Base-by-base conservation (phyloP, 53 echinoderm and acorn worm genomes). In the Pentamera pediparva region DNA sequence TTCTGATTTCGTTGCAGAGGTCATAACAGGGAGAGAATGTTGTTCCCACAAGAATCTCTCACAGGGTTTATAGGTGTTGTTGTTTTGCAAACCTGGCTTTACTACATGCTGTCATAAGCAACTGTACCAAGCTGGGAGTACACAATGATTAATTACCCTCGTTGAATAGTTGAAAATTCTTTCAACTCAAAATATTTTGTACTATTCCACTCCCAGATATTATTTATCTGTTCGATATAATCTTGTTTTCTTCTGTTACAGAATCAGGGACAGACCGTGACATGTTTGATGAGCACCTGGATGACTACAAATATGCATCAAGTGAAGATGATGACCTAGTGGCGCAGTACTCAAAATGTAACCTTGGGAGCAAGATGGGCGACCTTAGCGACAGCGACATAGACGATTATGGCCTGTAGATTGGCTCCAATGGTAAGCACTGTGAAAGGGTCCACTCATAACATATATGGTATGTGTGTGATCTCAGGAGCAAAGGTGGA, bases 261-360 rank as follows among this genome's bases (percentile, higher is more conserved):
- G n/a, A n/a, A n/a, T 26, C 30, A 88, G 88, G 80, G 72, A 65
- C 67, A 10, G 67, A 86, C 69, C 82, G 79, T 39, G 98, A 98
- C 67, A 74, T 91, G 34, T 92, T 96, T 83, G 96, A 96, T 55
- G 90, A 96, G 57, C 76, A 82, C 48, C 71, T 85, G 19, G 96
- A 91, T 76, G 91, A 92, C 61, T 91, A 98, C 77, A 78, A 84
- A 37, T 88, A 92, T 37, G 65, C 83, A 35, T 98, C 98, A 6
- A 98, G 98, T 34, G 89, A 84, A 45, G 92, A 92, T 26, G 92
- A 98, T 19, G 98, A 98, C 32, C 75, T 92, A 47, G 69, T 91
- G 30, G 83, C 83, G 35, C 85, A 98, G 79, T 92, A 92, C 62
- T 70, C 82, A 3, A 82, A 92, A 45, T 69, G 59, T 56, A 83